A percentile compares a stretch with the other conserved stretches of the same genome.
These are phyloP conservation scores for Hydra vulgaris DNA, from an alignment of 30 jellyfish, hydroid and myxozoan species.

Conservation along the genomic window DNA sequence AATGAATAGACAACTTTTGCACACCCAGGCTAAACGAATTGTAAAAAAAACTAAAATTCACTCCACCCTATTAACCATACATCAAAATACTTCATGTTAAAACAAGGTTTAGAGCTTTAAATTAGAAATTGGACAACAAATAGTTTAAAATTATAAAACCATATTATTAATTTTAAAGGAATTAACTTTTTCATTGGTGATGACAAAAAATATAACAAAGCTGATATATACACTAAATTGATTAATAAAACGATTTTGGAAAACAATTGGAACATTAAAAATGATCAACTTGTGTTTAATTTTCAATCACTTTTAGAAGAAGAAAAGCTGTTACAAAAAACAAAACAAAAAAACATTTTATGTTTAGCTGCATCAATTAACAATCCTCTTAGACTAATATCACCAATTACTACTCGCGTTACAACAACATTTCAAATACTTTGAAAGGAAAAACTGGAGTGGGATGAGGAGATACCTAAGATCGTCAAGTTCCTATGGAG, in stretches of 20 bases:
- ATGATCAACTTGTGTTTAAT: not conserved
- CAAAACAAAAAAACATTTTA: not conserved
- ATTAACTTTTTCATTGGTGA: not conserved
- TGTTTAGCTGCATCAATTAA: slow-evolving; percentile 2
- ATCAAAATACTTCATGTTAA: not conserved
- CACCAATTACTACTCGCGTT: slow-evolving; percentile 11
- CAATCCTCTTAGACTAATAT: slow-evolving; percentile 10
- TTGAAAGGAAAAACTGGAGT: not conserved
- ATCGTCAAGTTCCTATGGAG: not conserved
- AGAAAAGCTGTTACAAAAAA: not conserved
- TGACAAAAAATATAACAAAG: not conserved
- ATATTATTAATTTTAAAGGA: not conserved
- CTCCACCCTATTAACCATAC: too few relatives aligned
- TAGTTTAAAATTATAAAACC: not conserved
- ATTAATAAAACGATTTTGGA: not conserved
- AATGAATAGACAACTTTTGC: too few relatives aligned
- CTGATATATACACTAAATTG: not conserved
- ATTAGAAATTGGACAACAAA: too few relatives aligned
- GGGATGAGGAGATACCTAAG: not conserved
- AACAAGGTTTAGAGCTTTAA: slow-evolving; percentile 9
- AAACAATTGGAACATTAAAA: not conserved
- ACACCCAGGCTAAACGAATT: too few relatives aligned
- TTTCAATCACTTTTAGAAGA: not conserved
- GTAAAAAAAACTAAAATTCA: too few relatives aligned
- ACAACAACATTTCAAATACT: not conserved